These are phyloP conservation scores for Pocota personata DNA, from an alignment of 2,888 invertebrate species.

Conservation along the genomic window DNA sequence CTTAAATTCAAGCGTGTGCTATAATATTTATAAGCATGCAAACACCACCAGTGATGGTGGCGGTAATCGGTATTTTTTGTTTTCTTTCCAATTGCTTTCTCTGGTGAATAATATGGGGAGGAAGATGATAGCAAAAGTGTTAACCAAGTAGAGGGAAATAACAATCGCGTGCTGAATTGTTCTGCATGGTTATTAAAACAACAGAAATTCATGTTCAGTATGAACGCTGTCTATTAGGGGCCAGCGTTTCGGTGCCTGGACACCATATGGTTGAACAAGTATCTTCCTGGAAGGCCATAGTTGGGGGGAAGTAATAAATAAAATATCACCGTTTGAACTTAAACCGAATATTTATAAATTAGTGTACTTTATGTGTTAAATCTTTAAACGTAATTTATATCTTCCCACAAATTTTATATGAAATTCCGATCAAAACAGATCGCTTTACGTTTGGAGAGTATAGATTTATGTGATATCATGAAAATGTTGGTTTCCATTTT, in stretches of 20 bases:
- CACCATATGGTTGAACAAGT: conserved; percentile 61
- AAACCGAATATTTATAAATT: background rate
- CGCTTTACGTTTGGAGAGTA: background rate
- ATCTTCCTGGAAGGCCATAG: conserved; percentile 51
- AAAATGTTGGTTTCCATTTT: too few species aligned
- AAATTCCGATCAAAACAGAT: background rate
- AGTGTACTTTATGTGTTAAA: background rate
- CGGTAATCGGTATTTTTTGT: conserved; percentile 29
- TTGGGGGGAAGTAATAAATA: conserved; percentile 24
- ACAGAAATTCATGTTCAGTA: conserved; percentile 38
- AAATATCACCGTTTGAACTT: conserved; percentile 29
- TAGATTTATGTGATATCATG: background rate
- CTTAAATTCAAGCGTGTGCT: conserved; percentile 7
- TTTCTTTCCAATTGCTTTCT: conserved; percentile 59
- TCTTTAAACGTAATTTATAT: background rate
- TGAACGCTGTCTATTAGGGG: conserved; percentile 26
- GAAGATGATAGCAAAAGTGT: conserved; percentile 57
- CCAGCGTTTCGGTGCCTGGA: conserved; percentile 61
- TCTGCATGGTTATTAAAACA: conserved; percentile 45
- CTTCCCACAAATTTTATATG: background rate
- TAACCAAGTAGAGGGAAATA: conserved; percentile 42
- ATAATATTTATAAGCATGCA: conserved; percentile 69
- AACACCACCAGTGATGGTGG: conserved; percentile 6
- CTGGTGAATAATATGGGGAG: conserved; percentile 4
- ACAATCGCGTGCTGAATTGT: conserved; percentile 57